Percentiles rank a stretch among this genome's conserved stretches.
phyloP scores from a whole-genome alignment of 1,140 invertebrate species.

The Drosophila pectinifera region DNA sequence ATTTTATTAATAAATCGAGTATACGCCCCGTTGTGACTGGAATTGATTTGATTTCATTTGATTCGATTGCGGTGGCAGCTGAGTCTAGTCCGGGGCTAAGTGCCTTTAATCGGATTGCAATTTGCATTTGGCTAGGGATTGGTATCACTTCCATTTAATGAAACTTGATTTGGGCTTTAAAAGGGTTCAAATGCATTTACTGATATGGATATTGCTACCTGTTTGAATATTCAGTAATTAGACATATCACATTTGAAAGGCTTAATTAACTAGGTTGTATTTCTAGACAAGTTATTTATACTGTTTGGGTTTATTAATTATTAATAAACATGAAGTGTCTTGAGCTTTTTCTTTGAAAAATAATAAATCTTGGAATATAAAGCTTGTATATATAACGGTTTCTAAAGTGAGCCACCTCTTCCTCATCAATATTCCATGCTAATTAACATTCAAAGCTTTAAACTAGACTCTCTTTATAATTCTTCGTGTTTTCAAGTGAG shows the following conservation, averaged over 20 bases:
- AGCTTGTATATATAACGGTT: no score
- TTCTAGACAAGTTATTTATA: neutral
- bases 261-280: neutral
- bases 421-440: no score
- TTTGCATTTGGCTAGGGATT: slow-evolving; percentile 32
- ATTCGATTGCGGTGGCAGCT: slow-evolving; percentile 50
- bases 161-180: slow-evolving; percentile 1
- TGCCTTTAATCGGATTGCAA: slow-evolving; percentile 65
- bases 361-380: no score
- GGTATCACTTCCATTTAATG: neutral
- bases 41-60: slow-evolving; percentile 73
- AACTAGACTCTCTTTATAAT: no score
- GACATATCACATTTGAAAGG: neutral
- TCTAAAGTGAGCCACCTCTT: no score
- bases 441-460: no score
- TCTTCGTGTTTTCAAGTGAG: no score
- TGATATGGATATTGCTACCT: no score
- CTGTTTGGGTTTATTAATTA: no score
- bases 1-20: slow-evolving; percentile 65
- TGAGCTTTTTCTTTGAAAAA: no score
- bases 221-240: neutral
- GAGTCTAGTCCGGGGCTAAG: slow-evolving; percentile 2
- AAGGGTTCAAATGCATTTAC: neutral
- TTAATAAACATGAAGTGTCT: no score
- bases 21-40: slow-evolving; percentile 75